phyloP scores from a whole-genome alignment of 2,797 vertebrate species.

The Tokudaia tokunoshimensis region DNA sequence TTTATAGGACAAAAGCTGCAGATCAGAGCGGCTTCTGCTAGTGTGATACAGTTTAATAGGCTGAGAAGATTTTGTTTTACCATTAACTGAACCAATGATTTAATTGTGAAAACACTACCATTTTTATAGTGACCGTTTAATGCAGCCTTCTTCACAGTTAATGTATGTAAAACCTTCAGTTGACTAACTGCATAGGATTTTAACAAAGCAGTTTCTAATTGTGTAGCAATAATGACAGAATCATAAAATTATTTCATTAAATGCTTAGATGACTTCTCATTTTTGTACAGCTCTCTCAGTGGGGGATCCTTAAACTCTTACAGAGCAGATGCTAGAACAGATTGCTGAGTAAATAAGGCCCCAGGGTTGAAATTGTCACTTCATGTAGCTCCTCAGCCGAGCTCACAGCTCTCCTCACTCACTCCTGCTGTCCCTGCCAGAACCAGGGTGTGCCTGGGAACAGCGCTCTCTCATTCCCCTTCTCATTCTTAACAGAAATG shows the following conservation, averaged over 20 bases:
- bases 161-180: slow-evolving; percentile 35
- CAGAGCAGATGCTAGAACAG: slow-evolving; percentile 50
- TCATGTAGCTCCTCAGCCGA: not conserved
- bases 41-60: not conserved
- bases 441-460: not conserved
- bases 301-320: slow-evolving; percentile 41
- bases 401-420: not conserved
- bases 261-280: not conserved
- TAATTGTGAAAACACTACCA: slow-evolving; percentile 49
- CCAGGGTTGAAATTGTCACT: slow-evolving; percentile 1
- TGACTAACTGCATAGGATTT: slow-evolving; percentile 14
- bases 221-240: not conserved
- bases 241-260: slow-evolving; percentile 7
- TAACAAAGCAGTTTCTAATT: slow-evolving; percentile 43
- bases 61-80: slow-evolving; percentile 6
- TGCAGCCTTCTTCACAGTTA: slow-evolving; percentile 42
- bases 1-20: not conserved
- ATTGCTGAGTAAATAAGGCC: slow-evolving; percentile 54
- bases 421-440: not conserved
- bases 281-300: slow-evolving; percentile 30
- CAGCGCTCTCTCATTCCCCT: not conserved
- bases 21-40: not conserved
- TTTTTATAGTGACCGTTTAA: slow-evolving; percentile 52
- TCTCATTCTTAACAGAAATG: not conserved
- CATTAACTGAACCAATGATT: slow-evolving; percentile 43